Percentiles rank a stretch among this genome's conserved stretches.
Conservation (phyloP, 1,140 invertebrate species). For the Drosophila nasuta region DNA sequence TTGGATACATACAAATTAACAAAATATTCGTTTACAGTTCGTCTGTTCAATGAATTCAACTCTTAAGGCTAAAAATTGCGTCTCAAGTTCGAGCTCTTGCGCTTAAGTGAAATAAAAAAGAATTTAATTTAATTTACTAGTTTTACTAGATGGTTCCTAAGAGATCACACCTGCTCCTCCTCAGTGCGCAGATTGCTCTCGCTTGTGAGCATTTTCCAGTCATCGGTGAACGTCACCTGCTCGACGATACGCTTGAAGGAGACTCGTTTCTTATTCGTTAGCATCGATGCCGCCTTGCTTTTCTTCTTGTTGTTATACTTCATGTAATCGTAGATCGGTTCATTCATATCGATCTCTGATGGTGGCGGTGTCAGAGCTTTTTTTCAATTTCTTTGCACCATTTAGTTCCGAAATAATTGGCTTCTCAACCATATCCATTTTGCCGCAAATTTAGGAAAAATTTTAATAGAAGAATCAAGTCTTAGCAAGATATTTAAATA, state of each 20-base stretch:
- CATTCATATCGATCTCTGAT: background rate
- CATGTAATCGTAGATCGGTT: constrained; percentile 65
- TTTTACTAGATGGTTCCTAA: background rate
- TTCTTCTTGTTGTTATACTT: constrained; percentile 54
- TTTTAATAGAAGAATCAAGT: background rate
- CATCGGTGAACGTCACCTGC: constrained; percentile 55
- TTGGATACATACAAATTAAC: constrained; percentile 32
- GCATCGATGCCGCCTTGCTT: background rate
- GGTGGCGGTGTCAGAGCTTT: background rate
- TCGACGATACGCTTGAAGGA: constrained; percentile 61
- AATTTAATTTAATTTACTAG: background rate
- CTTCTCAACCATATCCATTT: constrained; percentile 13
- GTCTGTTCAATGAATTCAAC: background rate
- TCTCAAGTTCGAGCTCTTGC: constrained; percentile 19
- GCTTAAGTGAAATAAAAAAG: background rate
- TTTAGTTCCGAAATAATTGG: background rate
- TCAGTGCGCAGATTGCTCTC: constrained; percentile 52
- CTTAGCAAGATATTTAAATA: background rate
- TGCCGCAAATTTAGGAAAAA: constrained; percentile 26
- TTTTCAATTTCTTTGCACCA: constrained; percentile 5
- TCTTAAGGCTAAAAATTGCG: constrained; percentile 31
- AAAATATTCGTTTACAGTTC: constrained; percentile 7
- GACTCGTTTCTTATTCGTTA: constrained; percentile 35
- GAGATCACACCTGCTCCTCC: constrained; percentile 63
- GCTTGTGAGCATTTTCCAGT: constrained; percentile 53